Conservation (phyloP, 1,140 invertebrate genomes). For the Heliconius hermathena region DNA sequence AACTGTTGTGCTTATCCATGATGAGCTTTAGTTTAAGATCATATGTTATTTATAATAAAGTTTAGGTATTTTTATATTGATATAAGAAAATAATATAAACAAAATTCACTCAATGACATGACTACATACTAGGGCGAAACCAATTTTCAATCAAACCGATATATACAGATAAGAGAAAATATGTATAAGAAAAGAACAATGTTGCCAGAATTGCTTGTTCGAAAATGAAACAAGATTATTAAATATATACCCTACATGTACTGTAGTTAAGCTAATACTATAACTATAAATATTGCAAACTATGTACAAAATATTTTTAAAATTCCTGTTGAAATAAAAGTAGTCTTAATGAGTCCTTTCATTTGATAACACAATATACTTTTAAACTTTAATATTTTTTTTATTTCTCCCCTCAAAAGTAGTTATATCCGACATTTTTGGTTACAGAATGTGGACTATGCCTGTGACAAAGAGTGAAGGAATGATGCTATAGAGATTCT, state of each 20-base stretch:
- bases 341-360: no score
- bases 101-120: conserved; percentile 9
- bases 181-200: conserved; percentile 6
- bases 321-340: no score
- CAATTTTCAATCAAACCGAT: background rate
- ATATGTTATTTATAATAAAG: background rate
- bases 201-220: background rate
- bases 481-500: no score
- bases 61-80: background rate
- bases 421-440: no score
- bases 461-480: no score
- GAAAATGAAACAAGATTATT: background rate
- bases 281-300: no score
- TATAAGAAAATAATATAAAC: conserved; percentile 5
- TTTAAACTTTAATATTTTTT: no score
- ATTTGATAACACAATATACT: no score
- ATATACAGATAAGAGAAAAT: background rate
- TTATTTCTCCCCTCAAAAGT: no score
- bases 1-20: conserved; percentile 80
- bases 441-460: no score
- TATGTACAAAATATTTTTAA: no score
- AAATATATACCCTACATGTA: background rate
- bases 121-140: conserved; percentile 10
- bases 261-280: background rate
- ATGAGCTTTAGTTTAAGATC: conserved; percentile 10